Conservation (phyloP, 2,113 vertebrate species). For the Platichthys flesus region DNA sequence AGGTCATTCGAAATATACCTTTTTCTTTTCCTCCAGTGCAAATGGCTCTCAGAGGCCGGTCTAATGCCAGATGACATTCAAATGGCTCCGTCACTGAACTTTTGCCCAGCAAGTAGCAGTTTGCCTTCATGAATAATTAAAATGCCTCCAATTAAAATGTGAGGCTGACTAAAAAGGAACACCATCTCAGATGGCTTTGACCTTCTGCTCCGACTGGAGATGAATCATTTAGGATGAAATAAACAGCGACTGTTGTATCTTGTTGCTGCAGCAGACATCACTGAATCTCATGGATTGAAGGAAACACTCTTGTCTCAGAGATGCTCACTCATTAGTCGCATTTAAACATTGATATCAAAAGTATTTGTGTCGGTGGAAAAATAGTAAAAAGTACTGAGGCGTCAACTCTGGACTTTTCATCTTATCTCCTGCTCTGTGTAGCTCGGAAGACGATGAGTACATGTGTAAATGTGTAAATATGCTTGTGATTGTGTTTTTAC, state of each 20-base stretch:
- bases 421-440: neutral
- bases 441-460: neutral
- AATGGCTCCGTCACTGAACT: conserved; percentile 43
- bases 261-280: neutral
- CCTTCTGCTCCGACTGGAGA: conserved; percentile 31
- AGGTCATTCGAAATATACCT: conserved; percentile 33
- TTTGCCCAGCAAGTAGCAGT: conserved; percentile 38
- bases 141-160: conserved; percentile 57
- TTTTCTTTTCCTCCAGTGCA: conserved; percentile 2
- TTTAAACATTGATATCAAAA: conserved; percentile 6
- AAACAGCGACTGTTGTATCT: conserved; percentile 22
- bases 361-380: too few relatives aligned
- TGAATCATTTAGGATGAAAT: conserved; percentile 28
- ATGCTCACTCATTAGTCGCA: neutral
- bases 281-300: neutral
- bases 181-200: conserved; percentile 25
- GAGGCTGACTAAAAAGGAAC: conserved; percentile 1
- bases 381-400: too few relatives aligned
- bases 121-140: conserved; percentile 67
- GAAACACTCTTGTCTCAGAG: conserved; percentile 11
- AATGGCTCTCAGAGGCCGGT: conserved; percentile 19
- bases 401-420: neutral
- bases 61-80: conserved; percentile 27
- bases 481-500: too few relatives aligned
- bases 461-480: neutral